These are phyloP conservation scores for Brienomyrus brachyistius DNA, from an alignment of 2,113 vertebrate species.

Conservation along the genomic window DNA sequence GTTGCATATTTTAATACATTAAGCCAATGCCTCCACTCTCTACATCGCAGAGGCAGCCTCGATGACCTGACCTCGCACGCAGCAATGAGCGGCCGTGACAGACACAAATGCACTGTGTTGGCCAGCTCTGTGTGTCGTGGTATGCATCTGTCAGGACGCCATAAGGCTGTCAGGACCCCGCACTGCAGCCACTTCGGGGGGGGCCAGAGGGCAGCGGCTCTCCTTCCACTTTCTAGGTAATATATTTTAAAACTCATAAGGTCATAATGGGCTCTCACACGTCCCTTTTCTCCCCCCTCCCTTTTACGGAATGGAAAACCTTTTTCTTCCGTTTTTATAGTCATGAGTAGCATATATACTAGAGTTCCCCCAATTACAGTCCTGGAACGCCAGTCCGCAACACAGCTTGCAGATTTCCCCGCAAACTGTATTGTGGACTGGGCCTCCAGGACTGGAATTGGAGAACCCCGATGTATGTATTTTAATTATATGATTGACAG, in stretches of 20 bases:
- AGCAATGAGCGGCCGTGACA: background rate
- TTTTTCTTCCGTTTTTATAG: background rate
- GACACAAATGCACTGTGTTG: background rate
- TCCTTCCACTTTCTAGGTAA: background rate
- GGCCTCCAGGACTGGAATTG: no score
- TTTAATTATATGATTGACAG: background rate
- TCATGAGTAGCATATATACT: background rate
- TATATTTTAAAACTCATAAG: background rate
- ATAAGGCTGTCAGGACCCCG: background rate
- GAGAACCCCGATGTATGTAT: background rate
- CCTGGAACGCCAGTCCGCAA: background rate
- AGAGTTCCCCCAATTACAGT: background rate
- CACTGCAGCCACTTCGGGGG: background rate
- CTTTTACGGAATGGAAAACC: background rate
- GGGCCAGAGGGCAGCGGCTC: background rate
- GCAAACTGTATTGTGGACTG: background rate
- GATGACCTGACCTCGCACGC: background rate
- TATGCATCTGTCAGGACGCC: background rate
- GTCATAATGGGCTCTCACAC: background rate
- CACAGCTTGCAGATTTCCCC: background rate
- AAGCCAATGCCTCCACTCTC: background rate
- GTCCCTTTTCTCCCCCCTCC: background rate
- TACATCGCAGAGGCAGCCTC: background rate
- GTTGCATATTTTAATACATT: slow-evolving; percentile 6
- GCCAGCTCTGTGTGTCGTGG: background rate